Conservation (phyloP, 2,113 vertebrate genomes). For the Alouatta palliata region DNA sequence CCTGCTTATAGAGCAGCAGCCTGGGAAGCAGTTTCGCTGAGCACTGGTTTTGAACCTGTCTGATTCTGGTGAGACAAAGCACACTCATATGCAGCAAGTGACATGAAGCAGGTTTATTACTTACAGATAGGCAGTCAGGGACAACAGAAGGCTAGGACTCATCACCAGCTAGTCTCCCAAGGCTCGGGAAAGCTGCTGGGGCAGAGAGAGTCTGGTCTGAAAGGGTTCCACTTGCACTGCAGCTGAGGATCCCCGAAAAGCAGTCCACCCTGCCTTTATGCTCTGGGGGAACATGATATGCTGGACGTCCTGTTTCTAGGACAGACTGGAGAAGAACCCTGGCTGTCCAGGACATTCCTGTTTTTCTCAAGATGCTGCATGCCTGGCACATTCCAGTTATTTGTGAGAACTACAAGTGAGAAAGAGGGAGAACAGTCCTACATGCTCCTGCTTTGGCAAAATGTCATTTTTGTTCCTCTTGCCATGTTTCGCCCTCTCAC, state of each 20-base stretch:
- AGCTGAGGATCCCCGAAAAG: background rate
- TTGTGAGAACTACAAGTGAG: background rate
- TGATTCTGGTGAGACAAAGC: background rate
- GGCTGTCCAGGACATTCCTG: background rate
- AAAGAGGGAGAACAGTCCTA: background rate
- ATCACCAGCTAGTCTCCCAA: background rate
- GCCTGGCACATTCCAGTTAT: background rate
- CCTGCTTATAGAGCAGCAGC: background rate
- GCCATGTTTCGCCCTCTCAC: background rate
- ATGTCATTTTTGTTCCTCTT: background rate
- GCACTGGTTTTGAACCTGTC: background rate
- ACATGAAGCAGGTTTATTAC: background rate
- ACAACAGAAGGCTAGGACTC: too few species aligned
- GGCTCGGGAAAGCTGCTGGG: background rate
- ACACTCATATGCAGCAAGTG: too few species aligned
- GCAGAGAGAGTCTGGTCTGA: background rate
- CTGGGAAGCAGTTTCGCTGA: background rate
- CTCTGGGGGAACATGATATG: accelerated
- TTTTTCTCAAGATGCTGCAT: background rate
- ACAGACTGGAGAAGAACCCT: background rate
- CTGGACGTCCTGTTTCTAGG: background rate
- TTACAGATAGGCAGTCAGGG: background rate
- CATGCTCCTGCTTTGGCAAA: background rate
- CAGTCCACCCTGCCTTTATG: background rate
- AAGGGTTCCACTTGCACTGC: too few species aligned